Evolutionary conservation across 2,113 vertebrate species (phyloP).

Genomic region (Brienomyrus longianalis): DNA sequence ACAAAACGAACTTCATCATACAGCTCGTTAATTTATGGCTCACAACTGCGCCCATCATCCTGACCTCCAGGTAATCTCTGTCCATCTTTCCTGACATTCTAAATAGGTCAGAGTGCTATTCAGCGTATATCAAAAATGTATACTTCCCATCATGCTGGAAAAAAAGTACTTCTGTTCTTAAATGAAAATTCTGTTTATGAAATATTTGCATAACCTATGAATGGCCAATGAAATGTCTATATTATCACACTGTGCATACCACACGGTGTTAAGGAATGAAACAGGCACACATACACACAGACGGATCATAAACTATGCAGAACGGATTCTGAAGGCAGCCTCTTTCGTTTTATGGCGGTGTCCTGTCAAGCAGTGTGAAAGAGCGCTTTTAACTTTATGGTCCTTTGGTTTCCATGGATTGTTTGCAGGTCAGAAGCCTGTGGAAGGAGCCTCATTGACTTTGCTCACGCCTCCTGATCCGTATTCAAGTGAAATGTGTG

Average conservation of each 20-base stretch:
- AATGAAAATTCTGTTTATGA: background rate
- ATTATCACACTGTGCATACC: background rate
- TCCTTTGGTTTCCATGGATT: background rate
- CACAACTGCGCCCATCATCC: constrained; percentile 66
- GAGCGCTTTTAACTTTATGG: background rate
- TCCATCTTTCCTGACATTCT: constrained; percentile 51
- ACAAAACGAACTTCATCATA: constrained; percentile 77
- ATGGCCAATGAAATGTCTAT: background rate
- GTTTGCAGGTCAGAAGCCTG: constrained; percentile 1
- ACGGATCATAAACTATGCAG: background rate
- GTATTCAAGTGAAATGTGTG: constrained; percentile 6
- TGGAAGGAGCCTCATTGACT: background rate
- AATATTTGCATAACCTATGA: background rate
- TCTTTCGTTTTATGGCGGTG: background rate
- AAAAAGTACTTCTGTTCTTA: background rate
- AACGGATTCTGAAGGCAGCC: background rate
- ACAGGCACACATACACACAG: background rate
- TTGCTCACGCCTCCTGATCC: background rate
- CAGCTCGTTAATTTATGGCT: constrained; percentile 71
- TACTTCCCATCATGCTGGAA: background rate
- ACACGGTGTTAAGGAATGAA: background rate
- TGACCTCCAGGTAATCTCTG: constrained; percentile 68
- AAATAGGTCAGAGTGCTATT: constrained; percentile 71
- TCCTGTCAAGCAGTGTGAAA: background rate
- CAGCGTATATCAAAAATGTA: background rate